phyloP scores from a whole-genome alignment of 2,888 invertebrate species.

The Pinctada fucata region DNA sequence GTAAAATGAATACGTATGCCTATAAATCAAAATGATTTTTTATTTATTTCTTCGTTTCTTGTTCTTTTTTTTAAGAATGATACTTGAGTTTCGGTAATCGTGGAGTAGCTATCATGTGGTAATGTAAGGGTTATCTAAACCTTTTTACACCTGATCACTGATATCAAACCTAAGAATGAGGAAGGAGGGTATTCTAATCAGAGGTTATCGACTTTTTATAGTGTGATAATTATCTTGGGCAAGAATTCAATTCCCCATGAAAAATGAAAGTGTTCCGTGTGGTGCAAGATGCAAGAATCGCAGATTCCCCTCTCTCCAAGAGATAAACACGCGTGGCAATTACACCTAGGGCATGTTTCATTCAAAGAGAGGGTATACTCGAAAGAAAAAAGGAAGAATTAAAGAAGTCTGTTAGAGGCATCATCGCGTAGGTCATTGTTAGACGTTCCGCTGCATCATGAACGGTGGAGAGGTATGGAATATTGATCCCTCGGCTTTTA shows the following conservation, averaged over 20 bases:
- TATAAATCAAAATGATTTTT: no score
- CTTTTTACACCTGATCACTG: no score
- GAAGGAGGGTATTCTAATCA: background rate
- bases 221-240: background rate
- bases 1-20: no score
- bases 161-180: no score
- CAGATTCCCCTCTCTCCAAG: background rate
- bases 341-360: background rate
- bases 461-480: background rate
- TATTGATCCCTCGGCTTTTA: background rate
- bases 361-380: background rate
- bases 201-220: background rate
- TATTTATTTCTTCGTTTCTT: no score
- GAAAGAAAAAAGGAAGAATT: background rate
- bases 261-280: background rate
- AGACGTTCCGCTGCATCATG: background rate
- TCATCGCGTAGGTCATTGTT: background rate
- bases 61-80: no score
- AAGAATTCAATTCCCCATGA: background rate
- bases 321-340: slow-evolving; percentile 4
- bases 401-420: background rate
- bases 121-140: no score
- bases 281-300: background rate
- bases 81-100: no score
- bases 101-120: no score